These are phyloP conservation scores for Malurus elegans DNA, from an alignment of 2,113 vertebrate genomes.

Conservation along the genomic window DNA sequence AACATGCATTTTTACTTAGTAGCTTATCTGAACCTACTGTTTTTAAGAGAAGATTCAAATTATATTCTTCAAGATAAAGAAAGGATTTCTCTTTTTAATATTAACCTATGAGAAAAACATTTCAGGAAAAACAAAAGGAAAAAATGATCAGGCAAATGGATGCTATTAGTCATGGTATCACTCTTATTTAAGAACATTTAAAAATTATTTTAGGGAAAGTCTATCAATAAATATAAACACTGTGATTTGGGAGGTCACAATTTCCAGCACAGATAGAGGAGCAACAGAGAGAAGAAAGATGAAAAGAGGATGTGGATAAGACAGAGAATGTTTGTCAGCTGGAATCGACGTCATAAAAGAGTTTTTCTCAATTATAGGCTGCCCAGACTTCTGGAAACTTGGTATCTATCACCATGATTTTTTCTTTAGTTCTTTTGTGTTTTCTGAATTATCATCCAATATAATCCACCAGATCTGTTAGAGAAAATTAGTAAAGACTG, in stretches of 20 bases:
- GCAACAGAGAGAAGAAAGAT: neutral
- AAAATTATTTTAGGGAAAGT: neutral
- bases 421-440: neutral
- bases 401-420: neutral
- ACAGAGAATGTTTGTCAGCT: neutral
- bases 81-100: neutral
- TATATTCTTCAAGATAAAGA: neutral
- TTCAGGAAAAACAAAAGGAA: neutral
- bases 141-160: accelerated
- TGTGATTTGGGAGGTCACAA: neutral
- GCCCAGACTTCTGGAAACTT: neutral
- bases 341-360: neutral
- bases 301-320: neutral
- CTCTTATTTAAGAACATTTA: neutral
- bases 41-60: neutral
- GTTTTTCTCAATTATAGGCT: neutral
- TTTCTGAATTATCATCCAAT: neutral
- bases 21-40: neutral
- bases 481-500: neutral
- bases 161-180: neutral
- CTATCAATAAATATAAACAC: neutral
- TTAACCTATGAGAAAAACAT: neutral
- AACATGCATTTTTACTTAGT: neutral
- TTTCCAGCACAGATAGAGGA: neutral
- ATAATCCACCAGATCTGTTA: neutral